phyloP scores from a whole-genome alignment of 1,140 invertebrate genomes.

The Drosophila pruinosa region DNA sequence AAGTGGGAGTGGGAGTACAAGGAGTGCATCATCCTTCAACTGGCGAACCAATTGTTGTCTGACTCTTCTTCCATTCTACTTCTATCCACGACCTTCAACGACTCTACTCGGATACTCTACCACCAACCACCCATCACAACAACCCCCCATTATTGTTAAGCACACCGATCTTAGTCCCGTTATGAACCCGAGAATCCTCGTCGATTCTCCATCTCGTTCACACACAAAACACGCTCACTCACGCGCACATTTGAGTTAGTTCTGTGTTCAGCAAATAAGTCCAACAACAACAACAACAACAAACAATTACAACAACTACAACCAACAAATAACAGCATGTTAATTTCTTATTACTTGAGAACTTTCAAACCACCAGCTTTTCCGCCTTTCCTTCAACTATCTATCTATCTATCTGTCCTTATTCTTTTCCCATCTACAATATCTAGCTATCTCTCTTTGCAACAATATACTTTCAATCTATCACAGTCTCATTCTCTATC shows the following conservation, averaged over 20 bases:
- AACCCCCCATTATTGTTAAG: slow-evolving; percentile 61
- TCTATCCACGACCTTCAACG: slow-evolving; percentile 56
- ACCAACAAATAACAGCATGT: slow-evolving; percentile 77
- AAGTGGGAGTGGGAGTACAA: slow-evolving; percentile 24
- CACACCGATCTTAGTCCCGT: slow-evolving; percentile 75
- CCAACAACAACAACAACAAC: slow-evolving; percentile 77
- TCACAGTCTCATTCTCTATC: slow-evolving; percentile 29
- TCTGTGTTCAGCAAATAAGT: slow-evolving; percentile 70
- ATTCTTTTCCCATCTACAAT: slow-evolving; percentile 7
- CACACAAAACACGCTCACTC: slow-evolving; percentile 50
- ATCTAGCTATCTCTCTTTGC: slow-evolving; percentile 43
- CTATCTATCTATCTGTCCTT: slow-evolving; percentile 22
- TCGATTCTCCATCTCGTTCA: slow-evolving; percentile 5
- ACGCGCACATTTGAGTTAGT: slow-evolving; percentile 42
- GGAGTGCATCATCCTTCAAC: background rate
- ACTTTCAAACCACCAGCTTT: slow-evolving; percentile 36
- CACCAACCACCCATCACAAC: slow-evolving; percentile 29
- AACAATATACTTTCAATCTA: slow-evolving; percentile 43
- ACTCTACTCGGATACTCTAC: slow-evolving; percentile 61
- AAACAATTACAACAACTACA: slow-evolving; percentile 68
- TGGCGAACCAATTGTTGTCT: slow-evolving; percentile 31
- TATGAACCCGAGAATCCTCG: slow-evolving; percentile 5
- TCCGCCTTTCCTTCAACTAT: slow-evolving; percentile 16
- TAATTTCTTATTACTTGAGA: slow-evolving; percentile 75
- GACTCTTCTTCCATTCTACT: slow-evolving; percentile 36